Evolutionary conservation across 2,113 vertebrate species (phyloP).

Genomic region (Eurypyga helias): DNA sequence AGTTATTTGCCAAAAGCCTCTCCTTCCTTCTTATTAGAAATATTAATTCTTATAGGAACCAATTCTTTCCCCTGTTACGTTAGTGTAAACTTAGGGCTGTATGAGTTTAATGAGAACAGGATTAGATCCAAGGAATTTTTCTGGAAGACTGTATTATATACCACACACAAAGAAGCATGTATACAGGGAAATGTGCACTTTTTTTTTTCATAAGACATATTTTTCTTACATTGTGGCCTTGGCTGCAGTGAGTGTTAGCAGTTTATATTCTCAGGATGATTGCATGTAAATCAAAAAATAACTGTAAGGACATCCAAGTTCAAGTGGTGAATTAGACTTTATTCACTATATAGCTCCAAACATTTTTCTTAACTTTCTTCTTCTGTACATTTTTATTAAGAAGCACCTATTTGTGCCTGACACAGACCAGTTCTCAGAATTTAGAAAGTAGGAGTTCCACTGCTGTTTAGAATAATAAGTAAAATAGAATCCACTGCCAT

Average conservation of each 20-base stretch:
- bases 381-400: not conserved
- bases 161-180: slow-evolving; percentile 13
- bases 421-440: not conserved
- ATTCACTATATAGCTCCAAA: not conserved
- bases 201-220: not conserved
- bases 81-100: not conserved
- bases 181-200: not conserved
- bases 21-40: slow-evolving; percentile 6
- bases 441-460: not conserved
- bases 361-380: not conserved
- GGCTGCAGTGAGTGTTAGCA: not conserved
- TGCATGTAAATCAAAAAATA: not conserved
- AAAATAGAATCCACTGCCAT: not conserved
- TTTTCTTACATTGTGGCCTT: not conserved
- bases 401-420: not conserved
- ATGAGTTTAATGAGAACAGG: not conserved
- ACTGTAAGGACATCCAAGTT: not conserved
- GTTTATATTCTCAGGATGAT: not conserved
- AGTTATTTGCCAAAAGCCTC: not conserved
- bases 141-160: slow-evolving; percentile 13
- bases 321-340: not conserved
- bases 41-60: slow-evolving; percentile 17
- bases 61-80: not conserved
- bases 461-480: not conserved
- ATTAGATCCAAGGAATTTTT: slow-evolving; percentile 51